Evolutionary conservation across 2,113 vertebrate species (phyloP).

Genomic region (Mirza zaza): DNA sequence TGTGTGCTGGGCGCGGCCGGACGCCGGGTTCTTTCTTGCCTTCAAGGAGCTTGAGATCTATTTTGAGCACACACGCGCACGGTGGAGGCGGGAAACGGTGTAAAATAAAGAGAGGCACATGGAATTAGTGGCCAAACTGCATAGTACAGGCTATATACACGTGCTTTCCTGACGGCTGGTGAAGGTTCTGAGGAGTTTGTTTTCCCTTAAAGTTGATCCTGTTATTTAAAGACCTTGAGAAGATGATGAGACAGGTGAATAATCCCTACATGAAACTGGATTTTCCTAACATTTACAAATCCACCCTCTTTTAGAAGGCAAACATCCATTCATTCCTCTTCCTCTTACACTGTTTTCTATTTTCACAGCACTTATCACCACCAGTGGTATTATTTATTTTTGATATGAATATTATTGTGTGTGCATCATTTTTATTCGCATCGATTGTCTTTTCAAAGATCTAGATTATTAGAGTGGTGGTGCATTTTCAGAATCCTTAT

Average conservation of each 20-base stretch:
- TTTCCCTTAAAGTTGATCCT: background rate
- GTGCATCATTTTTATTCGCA: background rate
- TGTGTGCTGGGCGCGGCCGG: background rate
- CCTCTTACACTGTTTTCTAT: background rate
- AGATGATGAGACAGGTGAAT: background rate
- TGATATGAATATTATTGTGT: background rate
- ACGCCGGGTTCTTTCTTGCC: constrained; percentile 32
- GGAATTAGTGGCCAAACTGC: background rate
- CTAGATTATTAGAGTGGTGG: background rate
- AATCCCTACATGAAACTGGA: constrained; percentile 12
- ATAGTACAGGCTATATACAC: too few relatives aligned
- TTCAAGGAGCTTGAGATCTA: constrained; percentile 70
- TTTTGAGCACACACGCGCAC: background rate
- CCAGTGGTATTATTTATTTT: background rate
- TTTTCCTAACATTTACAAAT: background rate
- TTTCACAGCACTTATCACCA: constrained; percentile 19
- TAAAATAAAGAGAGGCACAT: background rate
- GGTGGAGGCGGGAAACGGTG: background rate
- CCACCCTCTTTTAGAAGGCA: background rate
- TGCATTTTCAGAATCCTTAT: background rate
- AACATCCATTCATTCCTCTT: background rate
- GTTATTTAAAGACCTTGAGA: constrained; percentile 27
- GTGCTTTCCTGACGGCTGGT: background rate
- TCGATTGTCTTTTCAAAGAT: background rate
- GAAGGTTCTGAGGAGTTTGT: background rate